These are phyloP conservation scores for Acanthis flammea DNA, from an alignment of 2,797 vertebrate genomes.

Conservation along the genomic window DNA sequence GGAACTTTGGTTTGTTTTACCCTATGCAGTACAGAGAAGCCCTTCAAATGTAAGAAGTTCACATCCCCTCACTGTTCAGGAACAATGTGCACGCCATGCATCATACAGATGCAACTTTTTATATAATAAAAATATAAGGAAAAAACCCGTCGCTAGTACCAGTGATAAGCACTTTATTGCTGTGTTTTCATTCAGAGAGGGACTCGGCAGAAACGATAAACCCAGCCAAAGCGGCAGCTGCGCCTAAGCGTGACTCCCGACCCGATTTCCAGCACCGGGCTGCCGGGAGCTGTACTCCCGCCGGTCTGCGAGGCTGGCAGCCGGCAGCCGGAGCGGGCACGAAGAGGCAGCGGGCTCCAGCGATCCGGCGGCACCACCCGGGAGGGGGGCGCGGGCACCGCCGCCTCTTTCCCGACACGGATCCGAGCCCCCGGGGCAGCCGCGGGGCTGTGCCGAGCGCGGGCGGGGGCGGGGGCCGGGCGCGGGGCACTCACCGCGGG, in stretches of 20 bases:
- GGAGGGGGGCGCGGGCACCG: background rate
- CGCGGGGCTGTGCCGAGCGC: background rate
- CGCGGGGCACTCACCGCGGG: constrained; percentile 85
- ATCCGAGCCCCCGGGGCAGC: background rate
- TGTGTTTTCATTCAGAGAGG: background rate
- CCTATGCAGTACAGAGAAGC: background rate
- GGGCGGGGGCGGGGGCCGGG: background rate
- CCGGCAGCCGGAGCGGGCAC: background rate
- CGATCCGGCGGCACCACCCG: background rate
- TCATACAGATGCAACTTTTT: background rate
- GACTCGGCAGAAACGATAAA: background rate
- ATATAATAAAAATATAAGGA: background rate
- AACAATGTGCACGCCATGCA: background rate
- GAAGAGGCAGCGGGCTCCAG: background rate
- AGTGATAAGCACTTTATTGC: background rate
- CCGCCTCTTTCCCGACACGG: background rate
- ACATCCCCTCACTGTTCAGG: background rate
- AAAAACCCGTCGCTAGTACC: background rate
- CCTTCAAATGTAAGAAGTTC: background rate
- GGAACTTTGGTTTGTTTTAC: constrained; percentile 25
- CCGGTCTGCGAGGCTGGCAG: background rate
- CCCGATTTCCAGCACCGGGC: background rate
- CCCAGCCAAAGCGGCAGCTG: background rate
- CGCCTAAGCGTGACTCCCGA: background rate
- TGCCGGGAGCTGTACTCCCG: background rate